These are phyloP conservation scores for Hetaerina americana DNA, from an alignment of 1,140 invertebrate genomes.

Conservation along the genomic window DNA sequence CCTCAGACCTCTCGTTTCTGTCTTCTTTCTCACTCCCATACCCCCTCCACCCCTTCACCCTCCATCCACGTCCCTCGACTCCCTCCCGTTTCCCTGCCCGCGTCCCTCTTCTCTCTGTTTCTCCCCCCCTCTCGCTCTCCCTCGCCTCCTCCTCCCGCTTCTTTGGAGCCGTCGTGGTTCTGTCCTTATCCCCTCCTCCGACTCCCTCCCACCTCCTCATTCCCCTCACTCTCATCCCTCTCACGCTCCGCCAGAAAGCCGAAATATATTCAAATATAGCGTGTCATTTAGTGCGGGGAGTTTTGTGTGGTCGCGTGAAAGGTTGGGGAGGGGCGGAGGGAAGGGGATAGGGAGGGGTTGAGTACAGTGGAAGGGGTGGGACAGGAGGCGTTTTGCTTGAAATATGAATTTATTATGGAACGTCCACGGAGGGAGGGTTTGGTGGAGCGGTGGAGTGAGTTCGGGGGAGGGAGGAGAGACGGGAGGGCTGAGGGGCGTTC, in stretches of 20 bases:
- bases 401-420: constrained; percentile 1
- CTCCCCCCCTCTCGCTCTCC: background rate
- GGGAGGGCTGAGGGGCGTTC: background rate
- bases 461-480: background rate
- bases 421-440: no score
- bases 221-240: background rate
- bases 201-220: background rate
- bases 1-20: no score
- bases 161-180: no score
- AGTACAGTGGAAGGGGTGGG: no score
- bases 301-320: background rate
- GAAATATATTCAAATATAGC: constrained; percentile 1
- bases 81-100: background rate
- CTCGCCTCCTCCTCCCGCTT: background rate
- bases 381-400: background rate
- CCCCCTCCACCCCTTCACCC: no score
- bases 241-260: background rate
- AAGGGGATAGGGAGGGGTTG: no score
- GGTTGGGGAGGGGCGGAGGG: no score
- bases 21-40: no score
- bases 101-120: background rate
- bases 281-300: background rate
- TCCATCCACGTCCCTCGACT: background rate
- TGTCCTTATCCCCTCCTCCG: background rate
- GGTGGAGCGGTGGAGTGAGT: no score